Base-by-base conservation (phyloP, 1,140 invertebrate species). In the Nixonia krombeini region DNA sequence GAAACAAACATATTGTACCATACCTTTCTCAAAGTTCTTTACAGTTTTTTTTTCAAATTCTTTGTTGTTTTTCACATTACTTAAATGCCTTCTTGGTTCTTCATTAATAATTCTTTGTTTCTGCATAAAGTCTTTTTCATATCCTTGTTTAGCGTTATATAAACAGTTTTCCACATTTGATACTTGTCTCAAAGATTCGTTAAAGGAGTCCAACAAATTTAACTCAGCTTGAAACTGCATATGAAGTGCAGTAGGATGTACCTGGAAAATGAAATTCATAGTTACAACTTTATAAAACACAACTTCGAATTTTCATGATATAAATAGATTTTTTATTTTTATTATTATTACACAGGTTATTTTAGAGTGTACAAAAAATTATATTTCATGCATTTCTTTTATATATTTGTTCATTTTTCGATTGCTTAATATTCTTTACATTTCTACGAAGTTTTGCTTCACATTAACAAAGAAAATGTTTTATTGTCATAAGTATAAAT, bases 141-240 rank as follows among this genome's bases (percentile, higher is more conserved):
- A 69, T 13, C 75, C 67, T 12, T 72, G 64, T 26, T 76, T 76
- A n/a, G 64, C 66, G 47, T 72, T 78, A 28, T 80, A 79, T 13
- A 83, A 63, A 69, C 70, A 74, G 41, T 80, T 81, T 70, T 85
- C 80, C 18, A 83, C 76, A 37, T 84, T 78, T 42, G 75, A 77
- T 1, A 80, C 75, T 51, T 83, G 78, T 28, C 75, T 59, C 2
- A 85, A 46, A 4, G 80, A 83, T 52, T 85, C 82, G 28, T 83
- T 82, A 31, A 80, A 82, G 9, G 81, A 79, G 49, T 86, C 83
- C 28, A 84, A 63, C 15, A 84, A 73, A 73, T 80, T 83, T 10
- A 85, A 63, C 57, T 86, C 83, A 0, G 82, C 76, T 71, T 85
- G 81, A 51, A 84, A 82, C 44, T 85, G 81, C 73, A 84, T 83